Conservation (phyloP, 2,888 invertebrate genomes). For the Resseliella maxima region DNA sequence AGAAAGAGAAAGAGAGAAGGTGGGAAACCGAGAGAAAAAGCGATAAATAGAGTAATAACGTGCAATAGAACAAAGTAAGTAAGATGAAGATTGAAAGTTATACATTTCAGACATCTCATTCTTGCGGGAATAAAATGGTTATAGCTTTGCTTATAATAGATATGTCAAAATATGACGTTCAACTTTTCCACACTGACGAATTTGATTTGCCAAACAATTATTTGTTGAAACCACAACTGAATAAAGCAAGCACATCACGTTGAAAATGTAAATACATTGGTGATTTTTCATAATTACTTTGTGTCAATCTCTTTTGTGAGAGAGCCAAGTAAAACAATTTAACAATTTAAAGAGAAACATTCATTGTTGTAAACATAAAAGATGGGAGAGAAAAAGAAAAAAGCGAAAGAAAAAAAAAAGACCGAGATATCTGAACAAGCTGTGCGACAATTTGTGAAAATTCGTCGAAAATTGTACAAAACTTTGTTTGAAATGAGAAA, state of each 20-base stretch:
- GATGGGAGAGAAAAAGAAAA: too few relatives aligned
- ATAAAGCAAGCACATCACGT: background rate
- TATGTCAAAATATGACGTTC: slow-evolving; percentile 34
- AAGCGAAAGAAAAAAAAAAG: background rate
- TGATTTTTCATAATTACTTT: slow-evolving; percentile 43
- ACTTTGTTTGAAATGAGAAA: background rate
- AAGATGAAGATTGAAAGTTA: too few relatives aligned
- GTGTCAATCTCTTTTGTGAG: background rate
- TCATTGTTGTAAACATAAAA: too few relatives aligned
- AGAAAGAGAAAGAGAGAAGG: too few relatives aligned
- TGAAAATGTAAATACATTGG: slow-evolving; percentile 14
- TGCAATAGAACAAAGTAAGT: too few relatives aligned
- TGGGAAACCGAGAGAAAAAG: too few relatives aligned
- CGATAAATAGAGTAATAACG: too few relatives aligned
- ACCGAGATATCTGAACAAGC: background rate
- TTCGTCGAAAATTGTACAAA: background rate
- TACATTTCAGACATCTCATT: background rate
- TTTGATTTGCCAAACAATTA: slow-evolving; percentile 15
- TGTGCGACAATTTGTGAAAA: background rate
- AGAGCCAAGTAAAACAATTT: too few relatives aligned
- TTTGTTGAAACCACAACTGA: background rate
- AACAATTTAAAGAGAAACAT: too few relatives aligned
- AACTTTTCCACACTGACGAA: slow-evolving; percentile 39
- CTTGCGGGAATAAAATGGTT: background rate
- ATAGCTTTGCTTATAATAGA: background rate